Base-by-base conservation (phyloP, 2,797 vertebrate genomes). In the Zenarchopterus dispar region DNA sequence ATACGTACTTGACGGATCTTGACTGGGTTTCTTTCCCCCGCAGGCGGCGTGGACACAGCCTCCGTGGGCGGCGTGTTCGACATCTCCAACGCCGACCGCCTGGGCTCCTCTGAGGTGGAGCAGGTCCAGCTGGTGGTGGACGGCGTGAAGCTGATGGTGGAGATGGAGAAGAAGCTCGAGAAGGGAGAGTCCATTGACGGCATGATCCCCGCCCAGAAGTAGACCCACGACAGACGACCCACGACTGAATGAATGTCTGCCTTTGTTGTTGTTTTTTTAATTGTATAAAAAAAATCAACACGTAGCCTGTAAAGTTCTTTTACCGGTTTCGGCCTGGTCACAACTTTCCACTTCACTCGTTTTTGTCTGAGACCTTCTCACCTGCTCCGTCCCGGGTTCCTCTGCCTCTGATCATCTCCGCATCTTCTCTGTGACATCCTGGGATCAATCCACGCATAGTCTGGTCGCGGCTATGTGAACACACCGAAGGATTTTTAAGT, bases 121-220 rank as follows among this genome's bases (percentile, higher is more conserved):
- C 97, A 99, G 90, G 96, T 97, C 59, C 97, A 99, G 94, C 80
- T 97, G 92, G 97, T 99, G 92, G 96, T 98, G 3, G 97, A 99
- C 0, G 97, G 97, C 0, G 97, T 99, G 68, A 99, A 99, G 89
- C 94, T 99, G 69, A 97, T 98, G 96, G 81, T 99, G 58, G 97
- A 97, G 91, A 97, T 99, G 96, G 97, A 99, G 93, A 99, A 99
- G 95, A 96, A 95, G 78, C 92, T 99, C 50, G 97, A 99, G 88
- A 98, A 99, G 89, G 94, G 94, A 68, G 94, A 96, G 79, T 21
- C 94, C 80, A 96, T 98, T 8, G 97, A 98, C 21, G 93, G 90
- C 94, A 96, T 98, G 95, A 94, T 98, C 84, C 97, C 97, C 0
- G 96, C 97, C 65, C 97, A 98, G 94, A 94, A 94, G 93, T 94